Evolutionary conservation across 2,888 invertebrate species (phyloP).

Genomic region (Sphaerolaimus hirsutus): DNA sequence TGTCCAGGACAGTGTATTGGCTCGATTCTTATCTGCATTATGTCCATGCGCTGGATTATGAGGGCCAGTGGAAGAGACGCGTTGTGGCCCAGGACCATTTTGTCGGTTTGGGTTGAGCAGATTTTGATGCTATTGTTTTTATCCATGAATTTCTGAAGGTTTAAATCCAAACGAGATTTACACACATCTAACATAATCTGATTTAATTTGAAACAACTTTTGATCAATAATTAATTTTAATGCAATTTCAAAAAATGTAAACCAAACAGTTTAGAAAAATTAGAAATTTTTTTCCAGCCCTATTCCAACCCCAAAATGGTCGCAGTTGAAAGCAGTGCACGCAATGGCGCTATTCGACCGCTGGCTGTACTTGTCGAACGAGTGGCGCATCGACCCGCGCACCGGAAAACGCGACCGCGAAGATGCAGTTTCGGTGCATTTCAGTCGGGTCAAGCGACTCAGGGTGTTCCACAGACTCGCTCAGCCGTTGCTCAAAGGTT

Average conservation of each 20-base stretch:
- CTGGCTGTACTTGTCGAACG: slow-evolving; percentile 41
- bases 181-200: too few species aligned
- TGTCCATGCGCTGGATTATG: slow-evolving; percentile 51
- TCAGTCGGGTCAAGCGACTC: slow-evolving; percentile 40
- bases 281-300: too few species aligned
- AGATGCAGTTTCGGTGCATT: too few species aligned
- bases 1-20: slow-evolving; percentile 31
- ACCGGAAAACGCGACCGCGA: slow-evolving; percentile 24
- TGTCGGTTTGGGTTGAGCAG: not conserved
- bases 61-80: slow-evolving; percentile 32
- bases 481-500: too few species aligned
- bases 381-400: slow-evolving; percentile 40
- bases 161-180: too few species aligned
- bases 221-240: too few species aligned
- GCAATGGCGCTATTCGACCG: slow-evolving; percentile 50
- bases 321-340: slow-evolving; percentile 41
- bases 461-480: slow-evolving; percentile 50
- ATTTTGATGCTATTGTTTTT: not conserved
- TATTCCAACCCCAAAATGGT: too few species aligned
- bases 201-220: too few species aligned
- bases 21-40: slow-evolving; percentile 51
- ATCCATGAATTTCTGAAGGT: too few species aligned
- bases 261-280: too few species aligned
- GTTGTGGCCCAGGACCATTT: slow-evolving; percentile 6
- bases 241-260: too few species aligned